These are phyloP conservation scores for Aleiodes testaceus DNA, from an alignment of 2,888 invertebrate genomes.

Conservation along the genomic window DNA sequence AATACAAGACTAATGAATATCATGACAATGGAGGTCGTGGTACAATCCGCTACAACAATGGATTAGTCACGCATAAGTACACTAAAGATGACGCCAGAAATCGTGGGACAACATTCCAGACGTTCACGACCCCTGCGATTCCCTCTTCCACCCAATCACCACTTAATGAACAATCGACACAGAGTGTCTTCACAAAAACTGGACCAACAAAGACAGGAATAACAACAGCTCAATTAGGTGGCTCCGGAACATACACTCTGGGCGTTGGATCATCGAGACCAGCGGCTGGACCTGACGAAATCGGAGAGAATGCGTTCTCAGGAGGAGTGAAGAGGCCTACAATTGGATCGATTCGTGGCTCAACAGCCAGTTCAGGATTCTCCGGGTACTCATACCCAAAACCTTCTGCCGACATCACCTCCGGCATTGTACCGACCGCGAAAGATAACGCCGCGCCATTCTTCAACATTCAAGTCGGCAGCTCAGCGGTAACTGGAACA, in stretches of 20 bases:
- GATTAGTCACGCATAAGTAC: conserved; percentile 62
- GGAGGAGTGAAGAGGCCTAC: conserved; percentile 39
- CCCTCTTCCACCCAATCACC: conserved; percentile 42
- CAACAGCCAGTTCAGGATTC: too few species aligned
- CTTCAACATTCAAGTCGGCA: conserved; percentile 57
- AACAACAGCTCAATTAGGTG: conserved; percentile 65
- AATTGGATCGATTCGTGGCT: not conserved
- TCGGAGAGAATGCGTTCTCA: conserved; percentile 66
- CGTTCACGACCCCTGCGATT: conserved; percentile 50
- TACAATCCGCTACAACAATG: conserved; percentile 64
- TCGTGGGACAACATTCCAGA: conserved; percentile 38
- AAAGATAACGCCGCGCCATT: conserved; percentile 51
- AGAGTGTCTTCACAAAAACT: conserved; percentile 67
- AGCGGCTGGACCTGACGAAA: conserved; percentile 58
- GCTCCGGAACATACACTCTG: conserved; percentile 66
- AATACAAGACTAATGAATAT: conserved; percentile 64
- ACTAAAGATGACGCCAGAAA: conserved; percentile 65
- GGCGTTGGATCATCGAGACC: conserved; percentile 56
- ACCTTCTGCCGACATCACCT: conserved; percentile 37
- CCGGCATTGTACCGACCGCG: conserved; percentile 7
- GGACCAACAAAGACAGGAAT: conserved; percentile 68
- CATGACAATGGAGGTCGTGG: conserved; percentile 63
- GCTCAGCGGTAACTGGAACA: conserved; percentile 40
- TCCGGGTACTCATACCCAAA: conserved; percentile 53
- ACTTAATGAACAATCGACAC: conserved; percentile 48